A percentile compares a stretch with the other conserved stretches of the same genome.
phyloP scores from a whole-genome alignment of 2,888 invertebrate species.

The Anthrax anthrax region DNA sequence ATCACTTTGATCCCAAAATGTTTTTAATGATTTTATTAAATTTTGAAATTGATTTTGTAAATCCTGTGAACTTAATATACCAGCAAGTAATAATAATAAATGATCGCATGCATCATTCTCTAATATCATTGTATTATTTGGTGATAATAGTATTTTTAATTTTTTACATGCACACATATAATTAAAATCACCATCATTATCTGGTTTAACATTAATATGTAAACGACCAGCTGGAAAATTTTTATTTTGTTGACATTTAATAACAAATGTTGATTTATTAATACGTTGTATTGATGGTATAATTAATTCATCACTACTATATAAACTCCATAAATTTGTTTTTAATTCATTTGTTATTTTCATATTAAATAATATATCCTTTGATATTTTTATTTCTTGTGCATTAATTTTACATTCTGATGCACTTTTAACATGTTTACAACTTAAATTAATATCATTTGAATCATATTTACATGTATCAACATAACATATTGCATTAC shows the following conservation, averaged over 20 bases:
- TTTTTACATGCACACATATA: conserved; percentile 30
- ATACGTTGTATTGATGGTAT: conserved; percentile 27
- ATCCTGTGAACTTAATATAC: conserved; percentile 22
- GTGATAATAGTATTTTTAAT: conserved; percentile 27
- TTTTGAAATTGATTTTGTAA: conserved; percentile 22
- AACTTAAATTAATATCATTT: conserved; percentile 16
- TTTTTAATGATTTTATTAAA: conserved; percentile 23
- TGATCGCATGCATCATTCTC: conserved; percentile 33
- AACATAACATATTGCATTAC: conserved; percentile 23
- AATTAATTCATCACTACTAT: conserved; percentile 15
- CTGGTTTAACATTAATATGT: conserved; percentile 24
- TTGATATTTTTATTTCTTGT: conserved; percentile 20
- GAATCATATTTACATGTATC: conserved; percentile 23
- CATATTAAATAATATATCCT: conserved; percentile 25
- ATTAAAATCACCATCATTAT: conserved; percentile 11
- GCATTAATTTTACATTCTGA: conserved; percentile 18
- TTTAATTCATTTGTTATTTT: conserved; percentile 24
- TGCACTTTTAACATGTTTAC: conserved; percentile 24
- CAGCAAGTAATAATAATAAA: conserved; percentile 26
- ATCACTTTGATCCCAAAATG: conserved; percentile 19
- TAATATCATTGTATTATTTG: conserved; percentile 20
- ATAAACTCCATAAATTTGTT: conserved; percentile 25
- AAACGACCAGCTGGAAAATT: conserved; percentile 26
- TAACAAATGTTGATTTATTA: conserved; percentile 25
- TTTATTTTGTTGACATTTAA: conserved; percentile 24